Conservation (phyloP, 2,888 invertebrate species). For the Caenorhabditis sp. region DNA sequence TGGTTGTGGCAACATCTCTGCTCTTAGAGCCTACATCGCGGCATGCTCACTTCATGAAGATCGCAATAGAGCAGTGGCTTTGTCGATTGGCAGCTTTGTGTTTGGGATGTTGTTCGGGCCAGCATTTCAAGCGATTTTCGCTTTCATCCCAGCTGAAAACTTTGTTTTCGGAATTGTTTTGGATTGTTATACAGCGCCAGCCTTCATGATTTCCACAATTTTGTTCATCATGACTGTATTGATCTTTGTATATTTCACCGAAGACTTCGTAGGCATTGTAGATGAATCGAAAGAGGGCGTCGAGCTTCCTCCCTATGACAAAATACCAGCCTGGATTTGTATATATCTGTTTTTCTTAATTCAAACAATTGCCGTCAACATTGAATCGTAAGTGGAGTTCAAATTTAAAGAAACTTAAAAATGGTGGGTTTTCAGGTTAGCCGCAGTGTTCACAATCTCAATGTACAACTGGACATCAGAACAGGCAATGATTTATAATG, state of each 20-base stretch:
- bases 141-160: slow-evolving; percentile 31
- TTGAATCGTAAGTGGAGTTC: slow-evolving; percentile 38
- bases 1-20: slow-evolving; percentile 42
- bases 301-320: slow-evolving; percentile 46
- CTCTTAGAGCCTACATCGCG: slow-evolving; percentile 35
- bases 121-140: slow-evolving; percentile 33
- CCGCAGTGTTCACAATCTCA: too few species aligned
- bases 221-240: slow-evolving; percentile 27
- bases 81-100: slow-evolving; percentile 41
- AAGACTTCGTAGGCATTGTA: slow-evolving; percentile 52
- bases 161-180: slow-evolving; percentile 29
- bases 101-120: slow-evolving; percentile 44
- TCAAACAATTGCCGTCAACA: slow-evolving; percentile 41
- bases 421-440: neutral
- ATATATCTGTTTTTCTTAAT: slow-evolving; percentile 47
- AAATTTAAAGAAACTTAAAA: too few species aligned
- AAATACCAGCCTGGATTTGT: slow-evolving; percentile 33
- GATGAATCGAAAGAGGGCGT: slow-evolving; percentile 36
- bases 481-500: neutral
- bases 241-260: slow-evolving; percentile 37
- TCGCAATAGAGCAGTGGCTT: slow-evolving; percentile 35
- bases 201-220: slow-evolving; percentile 25
- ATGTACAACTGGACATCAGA: neutral
- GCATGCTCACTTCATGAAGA: slow-evolving; percentile 39
- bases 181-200: slow-evolving; percentile 41